Evolutionary conservation across 2,113 vertebrate genomes (phyloP).

Genomic region (Puntigrus tetrazona): DNA sequence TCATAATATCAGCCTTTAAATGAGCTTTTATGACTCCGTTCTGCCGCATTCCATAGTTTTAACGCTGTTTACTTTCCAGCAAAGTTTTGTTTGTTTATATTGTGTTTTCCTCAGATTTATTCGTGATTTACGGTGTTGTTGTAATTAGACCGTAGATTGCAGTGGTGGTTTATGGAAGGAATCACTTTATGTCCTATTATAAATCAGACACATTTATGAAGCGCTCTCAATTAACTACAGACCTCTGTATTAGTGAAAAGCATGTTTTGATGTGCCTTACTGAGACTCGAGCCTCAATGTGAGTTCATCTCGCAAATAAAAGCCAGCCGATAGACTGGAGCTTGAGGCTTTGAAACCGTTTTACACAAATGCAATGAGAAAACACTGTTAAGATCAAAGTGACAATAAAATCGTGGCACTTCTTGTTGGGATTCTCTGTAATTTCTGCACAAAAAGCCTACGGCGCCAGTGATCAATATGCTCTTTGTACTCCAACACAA

Average conservation of each 20-base stretch:
- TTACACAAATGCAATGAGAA: background rate
- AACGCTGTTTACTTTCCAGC: slow-evolving; percentile 67
- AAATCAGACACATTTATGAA: slow-evolving; percentile 77
- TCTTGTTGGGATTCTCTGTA: background rate
- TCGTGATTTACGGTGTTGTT: slow-evolving; percentile 72
- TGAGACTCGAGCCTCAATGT: background rate
- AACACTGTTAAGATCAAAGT: background rate
- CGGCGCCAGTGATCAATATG: slow-evolving; percentile 52
- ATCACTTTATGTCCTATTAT: slow-evolving; percentile 75
- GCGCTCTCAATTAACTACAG: slow-evolving; percentile 68
- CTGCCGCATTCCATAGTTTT: slow-evolving; percentile 68
- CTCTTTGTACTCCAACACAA: slow-evolving; percentile 50
- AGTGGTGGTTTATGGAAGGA: slow-evolving; percentile 75
- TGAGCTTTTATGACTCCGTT: slow-evolving; percentile 57
- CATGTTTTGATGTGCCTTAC: slow-evolving; percentile 47
- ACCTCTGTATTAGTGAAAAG: slow-evolving; percentile 68
- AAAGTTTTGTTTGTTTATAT: slow-evolving; percentile 72
- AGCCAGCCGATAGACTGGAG: slow-evolving; percentile 1
- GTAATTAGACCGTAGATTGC: slow-evolving; percentile 79
- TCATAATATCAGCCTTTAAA: slow-evolving; percentile 60
- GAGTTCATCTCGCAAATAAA: slow-evolving; percentile 36
- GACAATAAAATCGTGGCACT: background rate
- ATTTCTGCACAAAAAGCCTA: slow-evolving; percentile 38
- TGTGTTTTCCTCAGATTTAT: slow-evolving; percentile 70
- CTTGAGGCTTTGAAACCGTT: background rate